Evolutionary conservation across 1,140 invertebrate genomes (phyloP).

Genomic region (Drosophila bipectinata): DNA sequence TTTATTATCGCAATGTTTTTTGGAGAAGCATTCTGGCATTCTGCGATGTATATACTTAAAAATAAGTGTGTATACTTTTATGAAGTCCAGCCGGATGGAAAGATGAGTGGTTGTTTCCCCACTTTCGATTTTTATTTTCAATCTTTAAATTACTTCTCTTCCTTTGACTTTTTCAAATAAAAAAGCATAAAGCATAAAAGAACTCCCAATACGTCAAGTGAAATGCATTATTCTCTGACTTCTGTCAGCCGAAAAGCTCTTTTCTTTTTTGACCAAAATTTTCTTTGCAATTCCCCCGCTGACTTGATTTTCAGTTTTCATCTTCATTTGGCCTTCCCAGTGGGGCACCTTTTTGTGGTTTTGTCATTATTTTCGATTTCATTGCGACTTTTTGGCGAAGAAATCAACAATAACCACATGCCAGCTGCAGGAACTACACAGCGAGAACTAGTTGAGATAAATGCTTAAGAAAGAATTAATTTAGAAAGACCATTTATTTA

Average conservation of each 20-base stretch:
- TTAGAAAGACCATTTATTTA: too few species aligned
- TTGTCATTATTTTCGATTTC: slow-evolving; percentile 64
- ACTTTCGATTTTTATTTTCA: neutral
- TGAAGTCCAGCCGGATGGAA: too few species aligned
- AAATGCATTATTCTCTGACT: too few species aligned
- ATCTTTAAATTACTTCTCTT: too few species aligned
- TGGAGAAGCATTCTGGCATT: slow-evolving; percentile 6
- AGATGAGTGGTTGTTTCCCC: too few species aligned
- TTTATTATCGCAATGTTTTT: slow-evolving; percentile 47
- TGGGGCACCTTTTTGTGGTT: slow-evolving; percentile 44
- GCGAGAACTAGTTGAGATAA: too few species aligned
- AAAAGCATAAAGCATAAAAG: too few species aligned
- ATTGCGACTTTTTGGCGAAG: slow-evolving; percentile 25
- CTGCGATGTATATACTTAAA: neutral
- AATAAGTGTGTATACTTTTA: neutral
- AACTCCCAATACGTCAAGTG: neutral
- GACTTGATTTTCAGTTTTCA: slow-evolving; percentile 11
- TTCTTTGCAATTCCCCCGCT: neutral
- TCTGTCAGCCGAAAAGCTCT: too few species aligned
- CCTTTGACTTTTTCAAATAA: too few species aligned
- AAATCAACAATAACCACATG: slow-evolving; percentile 9
- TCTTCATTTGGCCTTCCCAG: slow-evolving; percentile 3
- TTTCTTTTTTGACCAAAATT: neutral
- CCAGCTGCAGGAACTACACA: slow-evolving; percentile 17
- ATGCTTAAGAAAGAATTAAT: too few species aligned